Evolutionary conservation across 2,797 vertebrate species (phyloP).

Genomic region (Picus viridis): DNA sequence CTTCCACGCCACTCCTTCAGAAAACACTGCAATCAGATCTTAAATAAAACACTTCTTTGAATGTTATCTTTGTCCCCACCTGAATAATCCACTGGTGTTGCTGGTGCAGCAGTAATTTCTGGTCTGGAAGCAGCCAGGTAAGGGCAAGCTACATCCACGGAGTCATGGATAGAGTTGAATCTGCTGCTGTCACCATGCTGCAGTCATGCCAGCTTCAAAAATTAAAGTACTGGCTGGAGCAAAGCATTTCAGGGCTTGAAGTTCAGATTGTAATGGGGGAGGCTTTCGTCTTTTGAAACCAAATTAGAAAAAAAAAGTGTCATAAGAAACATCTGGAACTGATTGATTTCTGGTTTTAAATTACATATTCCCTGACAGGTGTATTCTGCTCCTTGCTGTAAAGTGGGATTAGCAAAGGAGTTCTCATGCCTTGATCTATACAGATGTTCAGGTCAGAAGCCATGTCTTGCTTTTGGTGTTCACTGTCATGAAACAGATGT

Average conservation of each 20-base stretch:
- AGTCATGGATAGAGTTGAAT: no score
- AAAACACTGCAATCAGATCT: not conserved
- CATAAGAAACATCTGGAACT: no score
- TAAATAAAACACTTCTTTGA: not conserved
- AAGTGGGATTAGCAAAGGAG: not conserved
- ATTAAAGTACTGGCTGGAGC: no score
- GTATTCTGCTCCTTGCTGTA: not conserved
- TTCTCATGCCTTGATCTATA: not conserved
- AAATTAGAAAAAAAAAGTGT: no score
- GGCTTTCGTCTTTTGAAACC: no score
- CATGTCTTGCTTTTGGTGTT: not conserved
- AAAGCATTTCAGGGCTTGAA: no score
- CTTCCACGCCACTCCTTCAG: not conserved
- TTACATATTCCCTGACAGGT: no score
- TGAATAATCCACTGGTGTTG: not conserved
- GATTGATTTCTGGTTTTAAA: no score
- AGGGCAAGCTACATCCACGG: not conserved
- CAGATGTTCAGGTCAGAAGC: not conserved
- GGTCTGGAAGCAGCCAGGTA: constrained; percentile 36
- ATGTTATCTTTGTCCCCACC: not conserved
- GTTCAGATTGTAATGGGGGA: no score
- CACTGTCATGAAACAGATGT: not conserved
- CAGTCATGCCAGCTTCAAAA: no score
- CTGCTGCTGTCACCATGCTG: no score
- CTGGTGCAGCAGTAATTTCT: not conserved